Conservation (phyloP, 2,797 vertebrate species). For the Peromyscus eremicus region DNA sequence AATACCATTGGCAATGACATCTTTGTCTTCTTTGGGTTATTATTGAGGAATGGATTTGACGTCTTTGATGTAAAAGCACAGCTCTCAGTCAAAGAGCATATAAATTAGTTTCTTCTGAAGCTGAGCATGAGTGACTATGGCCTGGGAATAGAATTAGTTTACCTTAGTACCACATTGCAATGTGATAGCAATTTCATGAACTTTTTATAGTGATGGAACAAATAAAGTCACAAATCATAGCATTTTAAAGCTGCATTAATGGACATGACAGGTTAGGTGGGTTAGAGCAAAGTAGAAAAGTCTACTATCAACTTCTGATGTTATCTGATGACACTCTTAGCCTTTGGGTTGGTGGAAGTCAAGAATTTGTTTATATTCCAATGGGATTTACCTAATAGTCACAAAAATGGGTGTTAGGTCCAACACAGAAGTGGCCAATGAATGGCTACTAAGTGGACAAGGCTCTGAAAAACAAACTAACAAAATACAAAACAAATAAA, state of each 20-base stretch:
- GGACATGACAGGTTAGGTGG: background rate
- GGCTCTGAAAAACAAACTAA: background rate
- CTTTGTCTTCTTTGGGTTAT: conserved; percentile 95
- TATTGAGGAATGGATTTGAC: conserved; percentile 93
- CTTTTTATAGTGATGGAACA: background rate
- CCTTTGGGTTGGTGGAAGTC: background rate
- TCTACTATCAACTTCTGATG: background rate
- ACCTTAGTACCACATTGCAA: background rate
- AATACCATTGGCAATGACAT: conserved; percentile 93
- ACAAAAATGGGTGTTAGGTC: background rate
- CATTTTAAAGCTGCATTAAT: background rate
- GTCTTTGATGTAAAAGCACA: background rate
- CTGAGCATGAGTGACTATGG: background rate
- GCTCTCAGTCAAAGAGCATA: background rate
- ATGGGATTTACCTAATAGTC: background rate
- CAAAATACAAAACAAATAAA: background rate
- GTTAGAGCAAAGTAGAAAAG: background rate
- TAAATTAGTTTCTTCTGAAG: background rate
- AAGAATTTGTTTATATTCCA: background rate
- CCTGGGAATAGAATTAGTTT: background rate
- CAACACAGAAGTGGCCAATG: background rate
- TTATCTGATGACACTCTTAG: background rate
- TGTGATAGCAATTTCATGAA: background rate
- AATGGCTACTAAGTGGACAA: background rate
- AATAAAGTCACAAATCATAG: background rate